Conservation (phyloP, 2,113 vertebrate genomes). For the Catharus bicknelli region DNA sequence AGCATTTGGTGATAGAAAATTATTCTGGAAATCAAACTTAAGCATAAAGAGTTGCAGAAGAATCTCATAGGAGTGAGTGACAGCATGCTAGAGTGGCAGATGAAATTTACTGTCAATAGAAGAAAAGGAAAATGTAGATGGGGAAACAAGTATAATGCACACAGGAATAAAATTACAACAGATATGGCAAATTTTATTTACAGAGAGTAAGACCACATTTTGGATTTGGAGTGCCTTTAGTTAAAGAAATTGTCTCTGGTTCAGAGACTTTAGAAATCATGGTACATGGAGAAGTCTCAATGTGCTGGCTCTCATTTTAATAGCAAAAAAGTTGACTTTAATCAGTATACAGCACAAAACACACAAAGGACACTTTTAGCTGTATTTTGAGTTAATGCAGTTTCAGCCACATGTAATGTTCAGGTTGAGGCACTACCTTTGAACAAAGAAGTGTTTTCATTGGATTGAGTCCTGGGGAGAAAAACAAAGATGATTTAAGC, state of each 20-base stretch:
- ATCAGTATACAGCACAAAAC: not conserved
- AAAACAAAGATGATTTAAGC: constrained; percentile 9
- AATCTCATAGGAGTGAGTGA: constrained; percentile 53
- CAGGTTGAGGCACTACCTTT: not conserved
- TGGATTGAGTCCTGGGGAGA: not conserved
- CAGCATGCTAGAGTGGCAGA: constrained; percentile 60
- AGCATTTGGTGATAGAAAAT: constrained; percentile 56
- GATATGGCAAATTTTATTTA: constrained; percentile 18
- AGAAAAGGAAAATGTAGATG: constrained; percentile 48
- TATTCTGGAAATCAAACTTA: constrained; percentile 54
- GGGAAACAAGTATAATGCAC: constrained; percentile 48
- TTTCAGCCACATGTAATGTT: not conserved
- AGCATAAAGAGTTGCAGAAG: constrained; percentile 37
- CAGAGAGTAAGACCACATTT: not conserved
- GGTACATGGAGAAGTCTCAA: not conserved
- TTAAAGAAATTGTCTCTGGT: not conserved
- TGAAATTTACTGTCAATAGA: constrained; percentile 66
- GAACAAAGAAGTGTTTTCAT: not conserved
- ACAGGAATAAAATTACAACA: constrained; percentile 40
- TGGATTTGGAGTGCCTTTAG: not conserved
- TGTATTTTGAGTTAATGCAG: not conserved
- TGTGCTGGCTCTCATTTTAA: not conserved
- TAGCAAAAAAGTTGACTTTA: not conserved
- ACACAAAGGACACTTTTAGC: not conserved
- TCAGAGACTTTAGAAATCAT: not conserved